These are phyloP conservation scores for Mesembrinibis cayennensis DNA, from an alignment of 2,113 vertebrate genomes.

Conservation along the genomic window DNA sequence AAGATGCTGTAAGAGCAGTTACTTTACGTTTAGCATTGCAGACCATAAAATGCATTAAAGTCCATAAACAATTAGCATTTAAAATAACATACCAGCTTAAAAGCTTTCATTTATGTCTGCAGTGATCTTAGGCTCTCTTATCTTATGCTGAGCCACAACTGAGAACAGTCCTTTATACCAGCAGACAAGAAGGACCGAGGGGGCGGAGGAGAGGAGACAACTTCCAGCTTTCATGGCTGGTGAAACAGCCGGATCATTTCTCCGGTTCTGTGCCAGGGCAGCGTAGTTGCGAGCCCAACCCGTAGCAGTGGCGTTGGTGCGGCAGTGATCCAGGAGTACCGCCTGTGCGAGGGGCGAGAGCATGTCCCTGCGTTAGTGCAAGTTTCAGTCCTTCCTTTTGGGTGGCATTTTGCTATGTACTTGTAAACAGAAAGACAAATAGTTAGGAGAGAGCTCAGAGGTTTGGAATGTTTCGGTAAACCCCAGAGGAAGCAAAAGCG, in stretches of 20 bases:
- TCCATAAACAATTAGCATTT: neutral
- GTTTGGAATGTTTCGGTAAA: neutral
- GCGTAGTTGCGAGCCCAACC: neutral
- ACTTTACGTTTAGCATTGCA: accelerated
- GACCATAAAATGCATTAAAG: neutral
- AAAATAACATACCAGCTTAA: neutral
- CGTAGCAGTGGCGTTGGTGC: neutral
- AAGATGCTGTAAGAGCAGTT: neutral
- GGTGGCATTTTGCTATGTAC: neutral
- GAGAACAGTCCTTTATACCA: neutral
- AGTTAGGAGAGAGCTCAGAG: neutral
- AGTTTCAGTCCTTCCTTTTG: neutral
- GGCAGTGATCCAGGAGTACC: neutral
- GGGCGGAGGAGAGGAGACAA: neutral
- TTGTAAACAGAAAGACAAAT: neutral
- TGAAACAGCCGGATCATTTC: neutral
- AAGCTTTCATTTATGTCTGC: neutral
- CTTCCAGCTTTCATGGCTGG: neutral
- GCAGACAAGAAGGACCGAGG: neutral
- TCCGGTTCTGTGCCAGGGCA: neutral
- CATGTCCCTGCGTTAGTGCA: neutral
- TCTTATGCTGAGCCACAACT: neutral
- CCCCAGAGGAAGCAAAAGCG: neutral
- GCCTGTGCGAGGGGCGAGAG: neutral
- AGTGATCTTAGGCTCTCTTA: neutral